Evolutionary conservation across 2,113 vertebrate genomes (phyloP), one percentile per base, ranked within the genome.

Genomic region (human): DNA sequence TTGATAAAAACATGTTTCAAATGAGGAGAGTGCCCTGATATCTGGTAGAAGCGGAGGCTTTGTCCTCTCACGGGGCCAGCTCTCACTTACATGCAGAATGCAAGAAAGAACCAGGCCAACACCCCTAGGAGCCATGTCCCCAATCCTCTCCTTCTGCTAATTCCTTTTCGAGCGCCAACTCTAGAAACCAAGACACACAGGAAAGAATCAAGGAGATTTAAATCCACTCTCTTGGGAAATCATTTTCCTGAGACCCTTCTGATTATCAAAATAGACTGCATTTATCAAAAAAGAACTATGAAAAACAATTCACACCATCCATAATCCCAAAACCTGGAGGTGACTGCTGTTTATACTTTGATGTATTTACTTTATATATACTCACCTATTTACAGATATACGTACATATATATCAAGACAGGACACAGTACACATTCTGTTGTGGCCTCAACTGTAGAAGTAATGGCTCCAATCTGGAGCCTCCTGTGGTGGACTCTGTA

Each of bases 251-350:
- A 92, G 93, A 43, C 16, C 38, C 22, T 84, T 85, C 79, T 93
- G 80, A 52, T 68, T 59, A 73, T 70, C 72, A 76, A 76, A 89
- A 66, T 73, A 82, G 96, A 93, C 50, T 64, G 13, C 43, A 90
- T 43, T 88, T 32, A 88, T 52, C 87, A 76, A 66, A 90, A 89
- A 43, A 87, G n/a, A 82, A 81, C 35, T 72, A 64, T 35, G 22
- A 96, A 97, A 93, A 86, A 20, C n/a, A 82, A 79, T 32, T 84
- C 40, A 93, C 96, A 40, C 22, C 14, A 35, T 13, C n/a, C 59
- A 78, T 23, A 89, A 87, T 48, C 66, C 40, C 25, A 6, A 87
- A 94, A 82, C 14, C 57, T 86, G 80, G 55, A 81, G 61, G 70
- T 57, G 52, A 87, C 76, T 85, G 25, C 43, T 91, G 25, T 83